phyloP scores from a whole-genome alignment of 2,797 vertebrate species.

The Urocyon cinereoargenteus region DNA sequence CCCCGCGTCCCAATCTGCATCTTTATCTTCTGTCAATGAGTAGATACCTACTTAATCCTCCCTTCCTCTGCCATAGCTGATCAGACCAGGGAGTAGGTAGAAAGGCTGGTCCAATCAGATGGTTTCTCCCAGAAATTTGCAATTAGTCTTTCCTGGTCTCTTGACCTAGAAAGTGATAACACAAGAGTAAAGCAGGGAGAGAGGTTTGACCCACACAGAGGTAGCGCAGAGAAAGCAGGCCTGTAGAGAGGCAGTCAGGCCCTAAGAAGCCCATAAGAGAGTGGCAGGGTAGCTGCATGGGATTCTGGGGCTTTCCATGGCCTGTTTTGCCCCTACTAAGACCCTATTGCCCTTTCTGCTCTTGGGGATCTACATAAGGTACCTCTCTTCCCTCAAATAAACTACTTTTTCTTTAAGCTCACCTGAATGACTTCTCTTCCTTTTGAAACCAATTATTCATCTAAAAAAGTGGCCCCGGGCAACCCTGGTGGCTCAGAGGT shows the following conservation, averaged over 20 bases:
- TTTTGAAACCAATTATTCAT: conserved; percentile 14
- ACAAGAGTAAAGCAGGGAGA: neutral
- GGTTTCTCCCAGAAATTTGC: conserved; percentile 27
- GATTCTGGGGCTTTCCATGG: neutral
- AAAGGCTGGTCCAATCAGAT: neutral
- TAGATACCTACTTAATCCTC: neutral
- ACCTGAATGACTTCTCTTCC: neutral
- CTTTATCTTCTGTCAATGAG: conserved; percentile 2
- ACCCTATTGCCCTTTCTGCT: neutral
- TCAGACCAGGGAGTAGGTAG: neutral
- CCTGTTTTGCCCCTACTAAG: neutral
- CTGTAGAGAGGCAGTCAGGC: neutral
- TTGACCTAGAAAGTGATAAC: neutral
- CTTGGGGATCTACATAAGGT: neutral
- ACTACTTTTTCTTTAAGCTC: conserved; percentile 24
- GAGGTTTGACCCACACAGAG: neutral
- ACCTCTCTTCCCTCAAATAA: neutral
- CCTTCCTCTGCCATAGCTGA: neutral
- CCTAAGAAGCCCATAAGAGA: neutral
- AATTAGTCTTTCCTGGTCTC: conserved; percentile 10
- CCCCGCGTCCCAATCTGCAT: neutral
- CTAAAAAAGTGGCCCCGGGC: neutral
- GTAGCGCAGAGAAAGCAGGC: neutral
- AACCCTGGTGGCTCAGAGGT: too few species aligned
- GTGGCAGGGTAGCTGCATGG: neutral